Evolutionary conservation across 2,888 invertebrate genomes (phyloP).

Genomic region (Platerodrilus igneus): DNA sequence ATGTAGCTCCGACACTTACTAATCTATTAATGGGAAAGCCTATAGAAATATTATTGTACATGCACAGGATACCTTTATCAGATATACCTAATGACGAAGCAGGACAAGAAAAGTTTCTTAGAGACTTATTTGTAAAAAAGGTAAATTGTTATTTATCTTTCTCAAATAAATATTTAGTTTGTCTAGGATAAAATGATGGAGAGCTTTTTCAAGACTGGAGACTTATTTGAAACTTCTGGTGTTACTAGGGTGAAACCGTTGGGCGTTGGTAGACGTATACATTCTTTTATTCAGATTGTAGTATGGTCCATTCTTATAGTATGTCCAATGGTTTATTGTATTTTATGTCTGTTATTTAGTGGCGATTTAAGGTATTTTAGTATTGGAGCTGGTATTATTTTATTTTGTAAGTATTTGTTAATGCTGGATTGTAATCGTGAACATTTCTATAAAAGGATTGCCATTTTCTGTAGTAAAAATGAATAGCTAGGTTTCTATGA

Average conservation of each 20-base stretch:
- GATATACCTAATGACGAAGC: conserved; percentile 71
- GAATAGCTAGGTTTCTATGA: too few relatives aligned
- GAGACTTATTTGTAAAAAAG: conserved; percentile 76
- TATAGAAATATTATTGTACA: conserved; percentile 70
- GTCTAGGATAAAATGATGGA: conserved; percentile 69
- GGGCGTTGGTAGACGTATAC: conserved; percentile 56
- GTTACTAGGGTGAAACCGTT: conserved; percentile 60
- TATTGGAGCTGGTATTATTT: conserved; percentile 64
- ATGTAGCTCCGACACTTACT: conserved; percentile 71
- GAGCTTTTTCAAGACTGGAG: conserved; percentile 69
- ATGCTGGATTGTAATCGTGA: too few relatives aligned
- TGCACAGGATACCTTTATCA: conserved; percentile 76
- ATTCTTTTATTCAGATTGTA: conserved; percentile 65
- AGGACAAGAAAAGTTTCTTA: conserved; percentile 74
- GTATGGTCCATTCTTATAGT: conserved; percentile 66
- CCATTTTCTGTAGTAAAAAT: too few relatives aligned
- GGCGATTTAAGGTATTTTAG: conserved; percentile 68
- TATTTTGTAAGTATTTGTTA: conserved; percentile 73
- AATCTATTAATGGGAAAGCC: conserved; percentile 69
- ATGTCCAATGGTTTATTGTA: conserved; percentile 67
- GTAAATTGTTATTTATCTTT: conserved; percentile 50
- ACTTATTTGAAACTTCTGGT: conserved; percentile 74
- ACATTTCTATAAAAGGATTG: too few relatives aligned
- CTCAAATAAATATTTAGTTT: too few relatives aligned
- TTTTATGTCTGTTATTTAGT: conserved; percentile 62